Percentiles rank a stretch among this genome's conserved stretches.
These are phyloP conservation scores for Sylvilagus floridanus DNA, from an alignment of 2,797 vertebrate species.

Conservation along the genomic window DNA sequence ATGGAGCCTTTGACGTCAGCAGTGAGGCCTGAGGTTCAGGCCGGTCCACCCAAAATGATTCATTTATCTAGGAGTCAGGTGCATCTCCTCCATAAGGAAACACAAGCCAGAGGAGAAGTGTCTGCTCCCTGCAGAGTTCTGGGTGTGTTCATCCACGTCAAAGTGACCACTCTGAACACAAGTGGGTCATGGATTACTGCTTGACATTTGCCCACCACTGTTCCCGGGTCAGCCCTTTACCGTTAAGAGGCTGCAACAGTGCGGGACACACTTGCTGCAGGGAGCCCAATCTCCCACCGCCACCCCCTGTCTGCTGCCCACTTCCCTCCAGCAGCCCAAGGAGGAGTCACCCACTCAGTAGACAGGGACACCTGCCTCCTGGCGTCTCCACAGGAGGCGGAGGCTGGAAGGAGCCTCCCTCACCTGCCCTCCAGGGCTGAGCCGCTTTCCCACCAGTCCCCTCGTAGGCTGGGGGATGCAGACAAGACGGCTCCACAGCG, in stretches of 20 bases:
- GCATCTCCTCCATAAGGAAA: not conserved
- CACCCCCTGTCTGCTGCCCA: not conserved
- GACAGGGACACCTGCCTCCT: too few relatives aligned
- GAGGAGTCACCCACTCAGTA: not conserved
- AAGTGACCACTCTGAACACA: not conserved
- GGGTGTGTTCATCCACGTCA: accelerated
- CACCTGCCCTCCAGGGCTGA: not conserved
- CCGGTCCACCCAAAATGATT: accelerated
- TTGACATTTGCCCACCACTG: not conserved
- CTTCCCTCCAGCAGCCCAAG: too few relatives aligned
- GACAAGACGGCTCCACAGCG: not conserved
- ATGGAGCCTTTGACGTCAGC: not conserved
- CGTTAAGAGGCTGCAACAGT: not conserved
- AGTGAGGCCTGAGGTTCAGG: too few relatives aligned
- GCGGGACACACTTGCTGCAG: not conserved
- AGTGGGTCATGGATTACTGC: not conserved
- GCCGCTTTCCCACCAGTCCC: accelerated
- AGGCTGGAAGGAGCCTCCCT: too few relatives aligned
- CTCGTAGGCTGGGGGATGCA: not conserved
- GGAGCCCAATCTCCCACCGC: not conserved
- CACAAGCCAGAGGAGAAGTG: not conserved
- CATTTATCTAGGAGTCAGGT: not conserved
- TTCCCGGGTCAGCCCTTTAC: not conserved
- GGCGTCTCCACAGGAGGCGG: too few relatives aligned
- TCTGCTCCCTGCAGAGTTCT: not conserved